phyloP scores from a whole-genome alignment of 2,113 vertebrate species.

The Ardeotis arabs region DNA sequence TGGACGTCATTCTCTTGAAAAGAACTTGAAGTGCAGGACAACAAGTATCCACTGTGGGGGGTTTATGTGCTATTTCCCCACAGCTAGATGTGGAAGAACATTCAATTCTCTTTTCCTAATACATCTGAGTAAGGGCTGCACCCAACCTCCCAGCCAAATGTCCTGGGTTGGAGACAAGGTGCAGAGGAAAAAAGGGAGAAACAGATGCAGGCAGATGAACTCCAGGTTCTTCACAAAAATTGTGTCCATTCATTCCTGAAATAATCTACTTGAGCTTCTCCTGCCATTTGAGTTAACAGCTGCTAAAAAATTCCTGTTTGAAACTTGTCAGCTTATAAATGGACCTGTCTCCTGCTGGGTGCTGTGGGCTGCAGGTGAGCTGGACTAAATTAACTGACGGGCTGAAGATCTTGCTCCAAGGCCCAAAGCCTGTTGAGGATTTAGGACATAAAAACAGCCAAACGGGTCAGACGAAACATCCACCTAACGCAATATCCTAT shows the following conservation, averaged over 20 bases:
- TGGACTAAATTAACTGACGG: neutral
- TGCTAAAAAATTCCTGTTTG: neutral
- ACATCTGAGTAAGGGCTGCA: neutral
- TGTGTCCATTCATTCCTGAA: neutral
- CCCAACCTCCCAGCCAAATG: neutral
- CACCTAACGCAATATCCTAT: conserved; percentile 30
- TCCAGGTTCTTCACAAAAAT: neutral
- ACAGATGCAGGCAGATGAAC: neutral
- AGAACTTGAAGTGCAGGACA: neutral
- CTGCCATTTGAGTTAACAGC: neutral
- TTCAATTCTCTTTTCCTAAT: neutral
- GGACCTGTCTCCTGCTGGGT: neutral
- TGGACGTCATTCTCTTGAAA: neutral
- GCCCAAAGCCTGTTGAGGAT: neutral
- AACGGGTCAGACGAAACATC: neutral
- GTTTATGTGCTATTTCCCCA: neutral
- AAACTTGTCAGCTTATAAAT: neutral
- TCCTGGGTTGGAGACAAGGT: neutral
- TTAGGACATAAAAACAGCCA: neutral
- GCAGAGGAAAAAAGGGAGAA: neutral
- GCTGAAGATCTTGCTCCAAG: neutral
- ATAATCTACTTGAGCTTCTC: neutral
- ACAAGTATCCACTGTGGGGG: neutral
- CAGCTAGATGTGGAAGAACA: neutral
- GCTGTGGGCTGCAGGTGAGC: neutral